phyloP scores from a whole-genome alignment of 2,797 vertebrate species.

The Melopsittacus undulatus region DNA sequence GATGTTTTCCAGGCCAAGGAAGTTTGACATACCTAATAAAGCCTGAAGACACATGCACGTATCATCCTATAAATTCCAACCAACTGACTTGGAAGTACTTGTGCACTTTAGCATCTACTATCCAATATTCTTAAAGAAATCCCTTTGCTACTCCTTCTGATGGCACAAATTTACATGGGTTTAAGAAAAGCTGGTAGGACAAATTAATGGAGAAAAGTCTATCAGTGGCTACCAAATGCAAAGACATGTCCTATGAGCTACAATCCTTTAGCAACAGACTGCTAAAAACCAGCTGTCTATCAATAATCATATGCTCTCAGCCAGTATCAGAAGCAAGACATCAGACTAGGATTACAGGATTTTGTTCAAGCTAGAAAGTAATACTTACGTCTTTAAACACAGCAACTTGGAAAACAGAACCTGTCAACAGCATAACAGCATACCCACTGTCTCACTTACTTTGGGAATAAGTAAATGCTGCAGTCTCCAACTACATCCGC shows the following conservation, averaged over 20 bases:
- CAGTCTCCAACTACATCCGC: neutral
- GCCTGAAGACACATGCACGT: neutral
- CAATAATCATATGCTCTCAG: neutral
- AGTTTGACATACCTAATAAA: neutral
- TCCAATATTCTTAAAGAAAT: neutral
- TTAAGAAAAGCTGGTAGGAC: neutral
- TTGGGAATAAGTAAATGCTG: neutral
- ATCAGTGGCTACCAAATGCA: neutral
- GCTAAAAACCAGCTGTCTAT: neutral
- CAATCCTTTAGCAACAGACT: neutral
- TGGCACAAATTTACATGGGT: neutral
- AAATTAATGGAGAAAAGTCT: neutral
- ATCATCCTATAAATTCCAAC: neutral
- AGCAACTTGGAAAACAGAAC: neutral
- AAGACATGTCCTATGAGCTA: neutral
- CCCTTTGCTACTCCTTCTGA: neutral
- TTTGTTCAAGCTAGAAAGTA: neutral
- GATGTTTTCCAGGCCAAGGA: neutral
- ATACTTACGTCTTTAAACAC: neutral
- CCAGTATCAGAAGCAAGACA: neutral
- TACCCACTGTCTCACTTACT: neutral
- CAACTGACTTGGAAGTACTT: neutral
- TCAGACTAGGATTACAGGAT: neutral
- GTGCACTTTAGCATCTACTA: neutral
- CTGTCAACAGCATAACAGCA: neutral